Base-by-base conservation (phyloP, 2,797 vertebrate species). In the Mormyrus hasselquistii region DNA sequence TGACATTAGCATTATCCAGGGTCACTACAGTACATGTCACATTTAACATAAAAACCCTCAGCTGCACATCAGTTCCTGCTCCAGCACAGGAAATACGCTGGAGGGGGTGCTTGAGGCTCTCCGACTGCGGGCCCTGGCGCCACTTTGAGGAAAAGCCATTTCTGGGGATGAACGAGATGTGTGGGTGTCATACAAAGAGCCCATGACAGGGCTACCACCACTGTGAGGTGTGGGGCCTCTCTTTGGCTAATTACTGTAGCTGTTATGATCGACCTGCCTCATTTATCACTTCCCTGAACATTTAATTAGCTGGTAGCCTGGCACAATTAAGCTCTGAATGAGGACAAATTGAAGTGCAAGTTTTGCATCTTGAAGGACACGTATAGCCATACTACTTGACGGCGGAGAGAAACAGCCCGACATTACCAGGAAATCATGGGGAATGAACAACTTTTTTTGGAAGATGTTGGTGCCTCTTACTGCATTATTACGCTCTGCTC, bases 281-380 rank as follows among this genome's bases (percentile, higher is more conserved):
- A 97, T 96, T 96, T 96, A 96, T 97, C 95, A 96, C 95, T 95
- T 93, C 95, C 96, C 95, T 95, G 95, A 96, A 95, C 96, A 95
- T 95, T 97, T 96, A 96, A 97, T 97, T 97, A 96, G 94, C 93
- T 95, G 94, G 94, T 92, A 93, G 93, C 94, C 93, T 94, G 94
- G 96, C 95, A 95, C 95, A 95, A 96, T 96, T 96, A 96, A 92
- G 92, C 93, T 94, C 92, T 92, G 94, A 96, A 96, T 96, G 95
- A 96, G 95, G 95, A 96, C 95, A 95, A 95, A 96, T 96, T 95
- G 94, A 96, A 95, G 93, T 93, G 92, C 94, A 94, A 91, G 92
- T 91, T 95, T 94, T 94, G 94, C 94, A 93, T 92, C 94, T 95
- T 93, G 93, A 92, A 94, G 94, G 93, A 93, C 92, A 92, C 53